Conservation (phyloP, 1,140 invertebrate species). For the Xylocopa sonorina region DNA sequence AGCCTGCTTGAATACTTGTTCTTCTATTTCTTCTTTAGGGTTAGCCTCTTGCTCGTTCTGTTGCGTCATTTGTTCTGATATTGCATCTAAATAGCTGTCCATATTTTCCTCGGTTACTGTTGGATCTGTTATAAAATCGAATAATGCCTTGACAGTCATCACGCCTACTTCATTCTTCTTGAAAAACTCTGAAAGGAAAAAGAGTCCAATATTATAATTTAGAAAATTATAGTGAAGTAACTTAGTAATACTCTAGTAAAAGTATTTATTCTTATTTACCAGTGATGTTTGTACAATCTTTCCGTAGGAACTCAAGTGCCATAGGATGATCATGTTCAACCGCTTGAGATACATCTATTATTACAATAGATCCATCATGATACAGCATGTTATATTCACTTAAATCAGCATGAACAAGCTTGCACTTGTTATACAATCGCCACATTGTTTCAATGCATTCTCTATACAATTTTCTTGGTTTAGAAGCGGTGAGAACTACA, state of each 20-base stretch:
- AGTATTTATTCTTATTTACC: conserved; percentile 73
- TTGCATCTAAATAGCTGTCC: conserved; percentile 88
- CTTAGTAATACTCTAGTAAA: not conserved
- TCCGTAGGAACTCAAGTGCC: conserved; percentile 96
- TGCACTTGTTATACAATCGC: conserved; percentile 95
- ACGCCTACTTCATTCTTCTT: conserved; percentile 93
- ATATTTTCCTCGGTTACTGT: conserved; percentile 92
- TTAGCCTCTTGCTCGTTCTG: conserved; percentile 84
- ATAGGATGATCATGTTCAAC: conserved; percentile 99
- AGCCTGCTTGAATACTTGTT: conserved; percentile 96
- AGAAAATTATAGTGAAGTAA: conserved; percentile 4
- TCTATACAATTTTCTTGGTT: conserved; percentile 90
- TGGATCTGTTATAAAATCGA: conserved; percentile 97
- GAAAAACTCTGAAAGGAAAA: conserved; percentile 90
- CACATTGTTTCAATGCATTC: conserved; percentile 96
- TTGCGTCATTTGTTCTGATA: conserved; percentile 86
- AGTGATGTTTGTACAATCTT: conserved; percentile 96
- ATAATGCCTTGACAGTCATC: conserved; percentile 94
- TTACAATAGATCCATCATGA: conserved; percentile 90
- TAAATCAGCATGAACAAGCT: conserved; percentile 97
- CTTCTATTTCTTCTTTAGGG: conserved; percentile 89
- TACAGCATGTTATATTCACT: conserved; percentile 98
- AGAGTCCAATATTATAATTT: conserved; percentile 8
- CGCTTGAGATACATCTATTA: conserved; percentile 99
- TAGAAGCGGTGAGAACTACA: conserved; percentile 86